A percentile compares a stretch with the other conserved stretches of the same genome.
Conservation (phyloP, 2,797 vertebrate genomes). For the Cossypha polioptera region DNA sequence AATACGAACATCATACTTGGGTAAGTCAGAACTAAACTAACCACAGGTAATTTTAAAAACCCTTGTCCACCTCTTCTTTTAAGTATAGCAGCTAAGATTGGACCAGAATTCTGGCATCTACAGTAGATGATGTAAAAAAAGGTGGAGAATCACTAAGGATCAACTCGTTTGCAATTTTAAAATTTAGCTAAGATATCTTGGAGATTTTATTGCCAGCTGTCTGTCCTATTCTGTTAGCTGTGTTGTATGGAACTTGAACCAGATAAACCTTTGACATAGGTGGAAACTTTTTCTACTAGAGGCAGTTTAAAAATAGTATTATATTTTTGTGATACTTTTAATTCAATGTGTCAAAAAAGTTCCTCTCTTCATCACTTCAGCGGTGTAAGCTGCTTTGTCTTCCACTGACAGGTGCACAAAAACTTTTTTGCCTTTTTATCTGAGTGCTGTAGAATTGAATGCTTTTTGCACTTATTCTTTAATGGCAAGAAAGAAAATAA, state of each 20-base stretch:
- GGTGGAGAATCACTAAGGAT: not conserved
- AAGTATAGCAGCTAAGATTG: not conserved
- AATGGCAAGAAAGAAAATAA: not conserved
- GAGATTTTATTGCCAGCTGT: not conserved
- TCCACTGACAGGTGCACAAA: not conserved
- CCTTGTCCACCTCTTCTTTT: not conserved
- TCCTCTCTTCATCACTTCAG: not conserved
- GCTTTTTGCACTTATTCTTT: not conserved
- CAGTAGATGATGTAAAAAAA: not conserved
- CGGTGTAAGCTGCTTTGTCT: not conserved
- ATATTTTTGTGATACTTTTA: not conserved
- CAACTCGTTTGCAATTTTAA: not conserved
- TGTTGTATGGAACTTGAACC: not conserved
- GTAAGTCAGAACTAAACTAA: constrained; percentile 62
- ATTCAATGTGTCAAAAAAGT: not conserved
- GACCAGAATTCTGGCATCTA: not conserved
- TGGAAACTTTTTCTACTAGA: not conserved
- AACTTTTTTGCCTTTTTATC: not conserved
- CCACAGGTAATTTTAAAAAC: constrained; percentile 25
- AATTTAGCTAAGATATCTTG: not conserved
- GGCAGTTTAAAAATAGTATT: not conserved
- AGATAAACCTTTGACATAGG: not conserved
- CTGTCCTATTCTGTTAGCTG: not conserved
- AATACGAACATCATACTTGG: not conserved
- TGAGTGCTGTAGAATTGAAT: not conserved